These are phyloP conservation scores for Leptura quadrifasciata DNA, from an alignment of 2,888 invertebrate genomes.

Conservation along the genomic window DNA sequence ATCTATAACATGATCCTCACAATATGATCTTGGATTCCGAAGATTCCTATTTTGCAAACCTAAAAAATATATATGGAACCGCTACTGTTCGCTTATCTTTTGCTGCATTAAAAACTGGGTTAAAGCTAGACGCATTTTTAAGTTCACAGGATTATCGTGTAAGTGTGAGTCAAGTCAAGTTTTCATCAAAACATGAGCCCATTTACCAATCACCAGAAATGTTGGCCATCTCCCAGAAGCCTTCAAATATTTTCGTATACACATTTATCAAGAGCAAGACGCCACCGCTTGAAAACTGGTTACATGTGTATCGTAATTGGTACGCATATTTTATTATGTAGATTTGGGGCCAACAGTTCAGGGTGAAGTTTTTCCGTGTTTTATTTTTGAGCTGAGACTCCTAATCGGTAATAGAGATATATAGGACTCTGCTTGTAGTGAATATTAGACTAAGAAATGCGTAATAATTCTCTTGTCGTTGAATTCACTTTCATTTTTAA, in stretches of 20 bases:
- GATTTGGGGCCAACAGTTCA: background rate
- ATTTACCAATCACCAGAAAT: constrained; percentile 3
- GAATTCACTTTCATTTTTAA: no score
- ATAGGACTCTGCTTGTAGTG: no score
- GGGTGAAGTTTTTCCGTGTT: background rate
- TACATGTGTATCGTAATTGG: background rate
- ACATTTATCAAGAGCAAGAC: constrained; percentile 3
- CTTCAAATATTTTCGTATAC: background rate
- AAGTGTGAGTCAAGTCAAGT: background rate
- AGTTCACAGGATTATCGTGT: background rate
- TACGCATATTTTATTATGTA: background rate
- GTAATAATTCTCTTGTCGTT: no score
- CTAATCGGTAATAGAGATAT: no score
- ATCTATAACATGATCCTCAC: no score
- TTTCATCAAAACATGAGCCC: constrained; percentile 14
- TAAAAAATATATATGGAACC: background rate
- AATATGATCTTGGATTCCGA: no score
- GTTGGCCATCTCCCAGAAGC: constrained; percentile 7
- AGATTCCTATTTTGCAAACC: no score
- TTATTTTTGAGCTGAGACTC: background rate
- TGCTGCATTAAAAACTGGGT: background rate
- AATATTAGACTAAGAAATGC: no score
- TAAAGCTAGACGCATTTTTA: background rate
- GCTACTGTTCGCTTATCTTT: background rate
- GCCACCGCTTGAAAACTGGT: constrained; percentile 5